Percentiles rank a stretch among this genome's conserved stretches.
phyloP scores from a whole-genome alignment of 1,140 invertebrate species.

The Schlechtendalia chinensis region DNA sequence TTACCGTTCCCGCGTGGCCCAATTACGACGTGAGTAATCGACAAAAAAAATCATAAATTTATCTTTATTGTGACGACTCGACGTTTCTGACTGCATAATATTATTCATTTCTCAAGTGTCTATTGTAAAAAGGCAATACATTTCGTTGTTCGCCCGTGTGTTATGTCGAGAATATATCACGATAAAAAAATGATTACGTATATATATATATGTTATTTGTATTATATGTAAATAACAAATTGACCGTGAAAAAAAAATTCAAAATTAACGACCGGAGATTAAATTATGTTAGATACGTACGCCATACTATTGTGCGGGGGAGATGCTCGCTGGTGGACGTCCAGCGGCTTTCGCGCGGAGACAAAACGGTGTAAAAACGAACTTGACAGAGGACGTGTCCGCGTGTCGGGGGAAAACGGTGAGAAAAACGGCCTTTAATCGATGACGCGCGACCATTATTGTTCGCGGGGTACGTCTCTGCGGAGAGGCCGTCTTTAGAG shows the following conservation, averaged over 20 bases:
- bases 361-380: neutral
- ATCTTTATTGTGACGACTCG: neutral
- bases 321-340: neutral
- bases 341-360: neutral
- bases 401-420: neutral
- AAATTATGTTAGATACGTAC: neutral
- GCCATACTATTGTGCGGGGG: too few relatives aligned
- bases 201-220: neutral
- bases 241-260: neutral
- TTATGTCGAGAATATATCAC: neutral
- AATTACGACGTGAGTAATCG: neutral
- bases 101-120: neutral
- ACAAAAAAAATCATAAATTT: neutral
- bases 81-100: neutral
- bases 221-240: neutral
- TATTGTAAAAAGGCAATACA: neutral
- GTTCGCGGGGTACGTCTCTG: slow-evolving; percentile 3
- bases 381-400: neutral
- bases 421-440: slow-evolving; percentile 16
- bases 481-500: neutral
- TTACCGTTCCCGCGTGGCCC: neutral
- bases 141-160: neutral
- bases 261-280: neutral
- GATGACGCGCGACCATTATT: slow-evolving; percentile 2
- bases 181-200: neutral